These are phyloP conservation scores for Watsonalla cultraria DNA, from an alignment of 2,888 invertebrate species.

Conservation along the genomic window DNA sequence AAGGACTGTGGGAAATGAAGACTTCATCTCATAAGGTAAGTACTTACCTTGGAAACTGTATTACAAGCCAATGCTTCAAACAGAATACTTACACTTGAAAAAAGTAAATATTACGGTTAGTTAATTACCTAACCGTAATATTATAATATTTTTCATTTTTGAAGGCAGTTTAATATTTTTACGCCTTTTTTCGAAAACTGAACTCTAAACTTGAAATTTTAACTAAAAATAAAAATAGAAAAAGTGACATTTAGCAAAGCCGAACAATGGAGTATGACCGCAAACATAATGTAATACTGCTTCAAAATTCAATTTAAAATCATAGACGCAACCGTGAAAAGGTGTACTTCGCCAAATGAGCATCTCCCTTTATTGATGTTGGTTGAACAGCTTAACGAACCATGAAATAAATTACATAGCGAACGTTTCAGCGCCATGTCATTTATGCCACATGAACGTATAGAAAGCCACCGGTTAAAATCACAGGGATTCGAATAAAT, in stretches of 20 bases:
- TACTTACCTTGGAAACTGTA: too few species aligned
- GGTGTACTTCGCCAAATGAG: background rate
- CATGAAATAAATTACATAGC: conserved; percentile 47
- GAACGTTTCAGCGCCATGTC: conserved; percentile 32
- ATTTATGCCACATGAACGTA: conserved; percentile 34
- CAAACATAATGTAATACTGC: too few species aligned
- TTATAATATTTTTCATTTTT: background rate
- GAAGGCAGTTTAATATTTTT: background rate
- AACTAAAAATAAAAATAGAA: too few species aligned
- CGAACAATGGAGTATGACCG: too few species aligned
- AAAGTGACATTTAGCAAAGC: too few species aligned
- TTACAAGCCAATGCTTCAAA: too few species aligned
- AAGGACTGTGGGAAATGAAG: conserved; percentile 44
- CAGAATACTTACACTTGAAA: background rate
- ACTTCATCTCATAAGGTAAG: conserved; percentile 29
- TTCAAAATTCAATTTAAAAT: background rate
- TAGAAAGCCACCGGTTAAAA: conserved; percentile 19
- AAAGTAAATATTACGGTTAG: too few species aligned
- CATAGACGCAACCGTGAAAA: background rate
- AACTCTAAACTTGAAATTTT: too few species aligned
- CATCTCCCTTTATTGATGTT: conserved; percentile 1
- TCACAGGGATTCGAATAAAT: conserved; percentile 32
- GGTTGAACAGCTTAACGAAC: conserved; percentile 44
- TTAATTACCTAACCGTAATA: background rate
- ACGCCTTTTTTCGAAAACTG: too few species aligned